Evolutionary conservation across 2,797 vertebrate species (phyloP).

Genomic region (Alosa sapidissima): DNA sequence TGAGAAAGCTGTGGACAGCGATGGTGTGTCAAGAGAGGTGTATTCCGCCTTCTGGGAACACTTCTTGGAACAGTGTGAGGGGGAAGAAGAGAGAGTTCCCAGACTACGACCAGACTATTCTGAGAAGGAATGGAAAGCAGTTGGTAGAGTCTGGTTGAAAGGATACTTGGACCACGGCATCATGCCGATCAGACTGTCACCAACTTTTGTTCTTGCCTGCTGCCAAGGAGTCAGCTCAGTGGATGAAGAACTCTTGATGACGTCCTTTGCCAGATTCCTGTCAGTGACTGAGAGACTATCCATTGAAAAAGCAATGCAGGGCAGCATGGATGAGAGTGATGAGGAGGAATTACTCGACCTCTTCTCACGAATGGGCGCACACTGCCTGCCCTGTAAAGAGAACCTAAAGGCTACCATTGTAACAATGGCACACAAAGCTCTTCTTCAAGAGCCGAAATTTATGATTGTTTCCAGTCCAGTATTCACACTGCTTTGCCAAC

Average conservation of each 20-base stretch:
- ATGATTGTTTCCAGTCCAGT: constrained; percentile 41
- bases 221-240: no score
- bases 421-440: constrained; percentile 48
- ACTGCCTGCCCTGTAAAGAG: constrained; percentile 36
- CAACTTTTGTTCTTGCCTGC: constrained; percentile 40
- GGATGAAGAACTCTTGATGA: constrained; percentile 37
- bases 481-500: constrained; percentile 22
- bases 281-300: constrained; percentile 24
- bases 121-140: constrained; percentile 38
- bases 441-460: constrained; percentile 46
- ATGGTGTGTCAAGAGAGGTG: constrained; percentile 40
- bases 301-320: constrained; percentile 25
- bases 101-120: constrained; percentile 32
- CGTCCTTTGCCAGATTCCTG: constrained; percentile 36
- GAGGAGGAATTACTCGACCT: constrained; percentile 40
- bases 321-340: constrained; percentile 30
- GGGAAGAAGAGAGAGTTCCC: constrained; percentile 27
- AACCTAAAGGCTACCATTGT: constrained; percentile 38
- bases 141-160: constrained; percentile 44
- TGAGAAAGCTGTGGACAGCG: constrained; percentile 43
- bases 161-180: constrained; percentile 40
- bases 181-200: constrained; percentile 39
- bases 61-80: constrained; percentile 43
- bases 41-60: constrained; percentile 43
- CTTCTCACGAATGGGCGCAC: constrained; percentile 42